Conservation (phyloP, 2,888 invertebrate species). For the Tuta absoluta region DNA sequence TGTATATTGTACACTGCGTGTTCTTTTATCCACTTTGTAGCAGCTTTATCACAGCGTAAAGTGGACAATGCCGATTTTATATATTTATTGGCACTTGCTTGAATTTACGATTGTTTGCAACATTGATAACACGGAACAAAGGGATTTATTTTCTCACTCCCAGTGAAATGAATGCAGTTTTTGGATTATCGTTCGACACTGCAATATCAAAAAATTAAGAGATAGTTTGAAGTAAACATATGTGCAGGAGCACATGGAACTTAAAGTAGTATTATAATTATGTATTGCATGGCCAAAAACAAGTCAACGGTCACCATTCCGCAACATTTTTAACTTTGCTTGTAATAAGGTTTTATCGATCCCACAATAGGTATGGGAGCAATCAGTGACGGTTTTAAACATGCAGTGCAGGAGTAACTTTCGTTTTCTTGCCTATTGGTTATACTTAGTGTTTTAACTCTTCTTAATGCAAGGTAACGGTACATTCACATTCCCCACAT, state of each 20-base stretch:
- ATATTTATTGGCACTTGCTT: slow-evolving; percentile 18
- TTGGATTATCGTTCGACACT: neutral
- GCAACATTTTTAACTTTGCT: too few relatives aligned
- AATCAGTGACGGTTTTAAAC: too few relatives aligned
- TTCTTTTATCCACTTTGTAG: slow-evolving; percentile 36
- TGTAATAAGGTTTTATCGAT: too few relatives aligned
- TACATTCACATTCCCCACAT: too few relatives aligned
- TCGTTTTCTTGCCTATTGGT: too few relatives aligned
- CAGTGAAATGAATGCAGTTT: neutral
- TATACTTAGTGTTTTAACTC: neutral
- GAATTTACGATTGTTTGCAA: slow-evolving; percentile 1
- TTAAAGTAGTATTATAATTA: neutral
- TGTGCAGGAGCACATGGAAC: too few relatives aligned
- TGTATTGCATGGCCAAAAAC: neutral
- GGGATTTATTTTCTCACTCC: neutral
- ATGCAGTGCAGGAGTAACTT: too few relatives aligned
- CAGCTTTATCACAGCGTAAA: slow-evolving; percentile 36
- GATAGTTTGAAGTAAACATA: too few relatives aligned
- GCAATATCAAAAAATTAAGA: neutral
- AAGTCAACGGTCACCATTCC: too few relatives aligned
- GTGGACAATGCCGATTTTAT: slow-evolving; percentile 27
- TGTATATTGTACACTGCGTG: neutral
- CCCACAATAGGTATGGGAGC: too few relatives aligned
- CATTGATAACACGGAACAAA: neutral
- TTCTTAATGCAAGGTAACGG: too few relatives aligned